phyloP scores from a whole-genome alignment of 2,113 vertebrate species.

The Pangasianodon hypophthalmus region DNA sequence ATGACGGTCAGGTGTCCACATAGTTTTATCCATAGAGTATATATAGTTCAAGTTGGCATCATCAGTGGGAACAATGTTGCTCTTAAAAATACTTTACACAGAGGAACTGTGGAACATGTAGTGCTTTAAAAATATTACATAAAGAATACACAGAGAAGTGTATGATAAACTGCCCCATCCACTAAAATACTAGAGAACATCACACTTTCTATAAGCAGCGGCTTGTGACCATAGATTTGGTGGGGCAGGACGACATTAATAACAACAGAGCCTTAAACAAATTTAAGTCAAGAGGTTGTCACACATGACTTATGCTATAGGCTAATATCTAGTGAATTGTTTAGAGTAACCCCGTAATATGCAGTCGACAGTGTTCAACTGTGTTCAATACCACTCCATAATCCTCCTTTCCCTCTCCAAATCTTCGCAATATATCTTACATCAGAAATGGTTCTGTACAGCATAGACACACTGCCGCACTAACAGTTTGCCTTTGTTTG shows the following conservation, averaged over 20 bases:
- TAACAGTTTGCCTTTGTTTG: not conserved
- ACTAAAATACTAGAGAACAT: not conserved
- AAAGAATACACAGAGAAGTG: not conserved
- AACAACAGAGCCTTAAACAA: not conserved
- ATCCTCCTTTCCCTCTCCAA: not conserved
- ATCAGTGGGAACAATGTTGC: not conserved
- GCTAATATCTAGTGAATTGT: not conserved
- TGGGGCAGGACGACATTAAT: not conserved
- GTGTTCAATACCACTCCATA: not conserved
- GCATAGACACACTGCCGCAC: not conserved
- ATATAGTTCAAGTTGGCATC: not conserved
- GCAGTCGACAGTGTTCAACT: not conserved
- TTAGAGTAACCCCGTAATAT: not conserved
- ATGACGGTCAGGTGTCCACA: not conserved
- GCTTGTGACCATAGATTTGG: not conserved
- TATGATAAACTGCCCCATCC: not conserved
- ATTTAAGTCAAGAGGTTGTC: not conserved
- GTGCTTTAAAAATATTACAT: not conserved
- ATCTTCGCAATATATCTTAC: not conserved
- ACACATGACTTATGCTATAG: not conserved
- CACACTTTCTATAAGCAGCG: not conserved
- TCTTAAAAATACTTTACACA: conserved; percentile 3
- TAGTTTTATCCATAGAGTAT: not conserved
- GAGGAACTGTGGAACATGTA: not conserved
- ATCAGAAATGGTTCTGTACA: not conserved